Evolutionary conservation across 2,113 vertebrate species (phyloP), one percentile per base, ranked within the genome.

Genomic region (Paracyprichromis sp.): DNA sequence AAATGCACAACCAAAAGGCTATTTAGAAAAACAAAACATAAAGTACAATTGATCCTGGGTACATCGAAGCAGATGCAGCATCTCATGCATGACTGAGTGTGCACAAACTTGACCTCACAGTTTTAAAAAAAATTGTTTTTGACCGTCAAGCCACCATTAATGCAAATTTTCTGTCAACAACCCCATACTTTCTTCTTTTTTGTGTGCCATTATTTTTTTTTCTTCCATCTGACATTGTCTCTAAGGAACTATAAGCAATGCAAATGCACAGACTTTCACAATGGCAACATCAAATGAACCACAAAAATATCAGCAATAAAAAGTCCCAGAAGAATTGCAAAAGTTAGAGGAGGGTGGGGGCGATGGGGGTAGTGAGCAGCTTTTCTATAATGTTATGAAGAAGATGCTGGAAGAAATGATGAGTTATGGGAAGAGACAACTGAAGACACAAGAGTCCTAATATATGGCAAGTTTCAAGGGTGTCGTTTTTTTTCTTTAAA

Each of bases 241-340:
- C 92, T 9, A 8, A 90, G 92, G 90, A 92, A 50, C 47, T 10
- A 45, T 61, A 16, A 86, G 84, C 88, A 90, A 78, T 50, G 91
- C 57, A 86, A 92, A 90, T 87, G 90, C 84, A 89, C 80, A 63
- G 50, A 91, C 94, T 90, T 91, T 85, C 90, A 86, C 76, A 93
- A 53, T 50, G 63, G 79, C 54, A 89, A 89, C 89, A 90, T 91
- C 92, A 94, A 92, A 93, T 90, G 84, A 89, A 90, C 50, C 56
- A 79, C 5, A 7, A 9, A 85, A 90, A 87, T 17, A 93, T 86
- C 66, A 83, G n/a, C 83, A 24, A 84, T 83, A 92, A 88, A 91
- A 88, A 47, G 53, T 92, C 95, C 85, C 90, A 3, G 43, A 7
- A 83, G 93, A 91, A 83, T 80, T 71, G 69, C 24, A 76, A 84